Evolutionary conservation across 1,140 invertebrate species (phyloP).

Genomic region (Sinella curviseta): DNA sequence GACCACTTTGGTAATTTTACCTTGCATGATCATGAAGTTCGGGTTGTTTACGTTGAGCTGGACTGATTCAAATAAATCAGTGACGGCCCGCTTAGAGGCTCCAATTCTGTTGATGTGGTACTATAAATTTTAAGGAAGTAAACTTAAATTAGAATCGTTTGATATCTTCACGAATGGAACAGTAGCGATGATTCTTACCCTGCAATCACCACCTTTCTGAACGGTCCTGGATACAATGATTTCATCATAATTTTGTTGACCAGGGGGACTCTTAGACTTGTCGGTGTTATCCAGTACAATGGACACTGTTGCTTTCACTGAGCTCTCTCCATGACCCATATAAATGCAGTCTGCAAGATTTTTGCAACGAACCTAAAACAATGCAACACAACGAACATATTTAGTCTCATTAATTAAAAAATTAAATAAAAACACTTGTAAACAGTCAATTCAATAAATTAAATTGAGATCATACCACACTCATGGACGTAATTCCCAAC

Average conservation of each 20-base stretch:
- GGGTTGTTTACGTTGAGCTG: conserved; percentile 99
- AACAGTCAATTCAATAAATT: conserved; percentile 13
- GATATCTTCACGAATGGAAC: conserved; percentile 5
- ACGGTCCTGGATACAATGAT: conserved; percentile 91
- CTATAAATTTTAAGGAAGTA: conserved; percentile 18
- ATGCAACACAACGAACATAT: conserved; percentile 27
- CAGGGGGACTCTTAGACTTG: conserved; percentile 76
- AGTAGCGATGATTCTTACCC: conserved; percentile 12
- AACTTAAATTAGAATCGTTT: too few species aligned
- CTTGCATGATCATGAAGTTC: conserved; percentile 99
- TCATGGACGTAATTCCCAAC: conserved; percentile 90
- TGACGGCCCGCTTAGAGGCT: conserved; percentile 74
- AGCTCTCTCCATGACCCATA: conserved; percentile 94
- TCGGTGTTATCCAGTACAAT: conserved; percentile 94
- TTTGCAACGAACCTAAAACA: conserved; percentile 77
- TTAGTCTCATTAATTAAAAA: neutral
- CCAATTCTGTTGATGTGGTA: conserved; percentile 39
- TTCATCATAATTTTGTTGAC: conserved; percentile 89
- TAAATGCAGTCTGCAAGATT: conserved; percentile 94
- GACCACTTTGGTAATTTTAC: conserved; percentile 96
- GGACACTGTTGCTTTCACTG: conserved; percentile 93
- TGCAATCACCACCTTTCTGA: conserved; percentile 42
- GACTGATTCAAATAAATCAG: conserved; percentile 93
- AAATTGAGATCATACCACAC: conserved; percentile 67
- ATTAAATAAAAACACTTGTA: neutral